These are phyloP conservation scores for Hemicentrotus pulcherrimus DNA, from an alignment of 35 echinoderm and acorn worm species.

Conservation along the genomic window DNA sequence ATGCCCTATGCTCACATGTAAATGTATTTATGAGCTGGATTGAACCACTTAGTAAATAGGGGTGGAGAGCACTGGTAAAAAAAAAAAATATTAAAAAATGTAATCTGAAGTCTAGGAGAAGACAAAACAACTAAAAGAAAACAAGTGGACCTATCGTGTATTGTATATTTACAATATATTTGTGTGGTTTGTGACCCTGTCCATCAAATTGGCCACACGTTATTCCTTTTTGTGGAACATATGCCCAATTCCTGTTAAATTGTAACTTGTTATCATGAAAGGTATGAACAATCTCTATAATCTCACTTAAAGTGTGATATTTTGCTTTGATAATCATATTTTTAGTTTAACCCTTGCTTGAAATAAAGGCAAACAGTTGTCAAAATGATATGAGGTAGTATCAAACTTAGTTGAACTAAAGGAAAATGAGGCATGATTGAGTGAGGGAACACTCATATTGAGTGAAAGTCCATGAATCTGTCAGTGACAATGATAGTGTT, in stretches of 20 bases:
- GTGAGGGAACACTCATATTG: conserved; percentile 9
- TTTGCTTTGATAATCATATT: not conserved
- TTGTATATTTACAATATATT: too few species aligned
- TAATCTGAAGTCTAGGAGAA: not conserved
- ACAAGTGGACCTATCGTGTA: not conserved
- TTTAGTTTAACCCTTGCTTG: not conserved
- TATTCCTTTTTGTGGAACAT: not conserved
- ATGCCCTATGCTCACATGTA: conserved; percentile 53
- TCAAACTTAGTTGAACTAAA: too few species aligned
- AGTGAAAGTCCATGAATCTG: not conserved
- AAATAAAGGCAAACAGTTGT: not conserved
- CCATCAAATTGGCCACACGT: not conserved
- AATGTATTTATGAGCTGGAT: conserved; percentile 50
- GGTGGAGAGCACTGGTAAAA: conserved; percentile 50
- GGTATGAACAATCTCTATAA: not conserved
- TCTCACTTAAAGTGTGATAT: not conserved
- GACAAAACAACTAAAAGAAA: not conserved
- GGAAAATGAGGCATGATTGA: too few species aligned
- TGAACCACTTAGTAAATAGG: conserved; percentile 16
- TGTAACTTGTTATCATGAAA: not conserved
- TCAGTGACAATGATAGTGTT: not conserved
- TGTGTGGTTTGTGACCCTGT: not conserved
- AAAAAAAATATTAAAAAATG: not conserved
- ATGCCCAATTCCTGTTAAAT: not conserved
- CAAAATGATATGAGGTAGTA: not conserved